Base-by-base conservation (phyloP, 2,797 vertebrate species). In the Xerus rutilus region DNA sequence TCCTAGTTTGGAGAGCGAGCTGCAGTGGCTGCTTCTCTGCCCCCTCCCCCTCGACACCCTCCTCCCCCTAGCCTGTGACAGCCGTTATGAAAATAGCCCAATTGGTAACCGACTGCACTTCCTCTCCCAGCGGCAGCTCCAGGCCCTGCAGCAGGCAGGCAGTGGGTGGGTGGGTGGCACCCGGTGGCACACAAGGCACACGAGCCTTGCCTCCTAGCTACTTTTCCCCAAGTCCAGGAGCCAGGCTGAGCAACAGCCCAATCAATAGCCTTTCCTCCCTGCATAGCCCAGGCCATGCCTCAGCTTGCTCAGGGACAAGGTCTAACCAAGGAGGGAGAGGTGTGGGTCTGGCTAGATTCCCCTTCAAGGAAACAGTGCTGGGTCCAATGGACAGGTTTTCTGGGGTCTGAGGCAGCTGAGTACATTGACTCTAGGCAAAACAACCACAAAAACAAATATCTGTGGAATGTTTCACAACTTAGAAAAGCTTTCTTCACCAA, bases 1-100 rank as follows among this genome's bases (percentile, higher is more conserved):
- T 98, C 99, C 99, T 98, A 98, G 98, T 99, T 98, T 98, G 98
- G 98, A 98, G 98, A 97, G 97, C 3, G 0, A 96, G 97, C 92
- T 0, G 94, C 79, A 1, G 86, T 17, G 43, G 89, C 95, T 72
- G 93, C 96, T 97, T 95, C 89, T 96, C 97, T 25, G 96, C 98
- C 96, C 97, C 96, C 95, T 87, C 95, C 96, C 95, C 96, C 96
- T 82, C 94, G 0, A 81, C 86, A 14, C 86, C 45, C 95, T 89
- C 96, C 62, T 62, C n/a, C 83, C 96, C 45, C 92, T 83, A 82
- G 98, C 95, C 96, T 65, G 98, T 94, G 98, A 97, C 98, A 98
- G 98, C 94, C 96, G 98, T 98, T 95, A 97, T 97, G 97, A 97
- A 98, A 98, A 98, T 96, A 98, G 98, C 96, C 95, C 83, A 0